Evolutionary conservation across 2,888 invertebrate species (phyloP), one percentile per base, ranked within the genome.

Genomic region (Ormyrus rosae): DNA sequence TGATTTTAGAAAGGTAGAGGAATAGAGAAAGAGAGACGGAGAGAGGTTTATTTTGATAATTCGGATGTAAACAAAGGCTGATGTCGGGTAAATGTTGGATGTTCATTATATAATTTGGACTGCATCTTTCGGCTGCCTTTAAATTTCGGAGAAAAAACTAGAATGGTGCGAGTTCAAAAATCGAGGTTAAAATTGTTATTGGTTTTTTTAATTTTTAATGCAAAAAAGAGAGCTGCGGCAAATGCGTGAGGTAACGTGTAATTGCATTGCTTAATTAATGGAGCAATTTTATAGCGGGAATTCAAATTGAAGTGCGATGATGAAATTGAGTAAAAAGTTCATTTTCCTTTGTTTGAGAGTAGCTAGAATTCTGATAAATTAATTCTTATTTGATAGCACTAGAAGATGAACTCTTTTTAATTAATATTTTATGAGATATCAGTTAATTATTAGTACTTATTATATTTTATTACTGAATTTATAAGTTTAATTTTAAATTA

Each of bases 61-160:
- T 83, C 77, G 84, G 83, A 84, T 87, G 88, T 89, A 89, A 89
- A 89, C 89, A 89, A 87, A 86, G 85, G 73, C 82, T 82, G 85
- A 83, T 67, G 76, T 73, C 19, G 63, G 34, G 19, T 68, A 50
- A 63, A 63, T 50, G 50, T 53, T 11, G 70, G 8, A 13, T 55
- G 11, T 67, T 70, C 19, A 67, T 81, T 81, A 81, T 74, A 70
- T 78, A 80, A 80, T 82, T 82, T 80, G 65, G 11, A 10, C 50
- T 13, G 13, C 48, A n/a, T 34, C 58, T 19, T 8, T 61, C 50
- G 9, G 48, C 9, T 7, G 7, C 34, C 34, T 34, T 34, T 34
- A 34, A 34, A 34, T 34, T 34, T 34, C 34, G 4, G 34, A 34
- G 34, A 34, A 34, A 34, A 34, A 34, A 34, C 34, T 34, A 34